Percentiles rank a stretch among this genome's conserved stretches.
Evolutionary conservation across 2,888 invertebrate genomes (phyloP).

Genomic region (Vannuccia rotundouncinata): DNA sequence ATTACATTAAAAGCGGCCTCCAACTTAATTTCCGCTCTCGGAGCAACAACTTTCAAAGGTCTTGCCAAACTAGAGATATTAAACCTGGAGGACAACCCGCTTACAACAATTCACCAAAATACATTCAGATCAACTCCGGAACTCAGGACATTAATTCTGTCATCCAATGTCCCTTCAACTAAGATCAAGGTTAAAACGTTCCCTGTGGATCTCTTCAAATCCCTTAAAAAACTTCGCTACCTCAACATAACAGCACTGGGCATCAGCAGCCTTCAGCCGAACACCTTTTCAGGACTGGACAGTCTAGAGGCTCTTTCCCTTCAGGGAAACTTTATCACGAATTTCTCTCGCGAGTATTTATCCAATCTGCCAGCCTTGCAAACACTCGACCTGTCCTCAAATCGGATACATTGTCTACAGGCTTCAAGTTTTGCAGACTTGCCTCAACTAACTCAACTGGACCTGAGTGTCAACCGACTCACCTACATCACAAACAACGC

Average conservation of each 20-base stretch:
- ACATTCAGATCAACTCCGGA: conserved; percentile 18
- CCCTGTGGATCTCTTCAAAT: not conserved
- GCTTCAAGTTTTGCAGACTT: conserved; percentile 9
- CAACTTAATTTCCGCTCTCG: conserved; percentile 1
- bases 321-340: conserved; percentile 17
- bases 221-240: not conserved
- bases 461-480: conserved; percentile 17
- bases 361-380: conserved; percentile 5
- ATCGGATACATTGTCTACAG: conserved; percentile 28
- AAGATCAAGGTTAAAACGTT: not conserved
- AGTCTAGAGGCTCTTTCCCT: conserved; percentile 32
- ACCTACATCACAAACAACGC: conserved; percentile 24
- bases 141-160: not conserved
- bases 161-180: not conserved
- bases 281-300: conserved; percentile 31
- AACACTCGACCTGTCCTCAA: conserved; percentile 21
- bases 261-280: not conserved
- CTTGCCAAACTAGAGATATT: conserved; percentile 21
- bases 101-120: not conserved
- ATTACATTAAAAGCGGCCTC: not conserved
- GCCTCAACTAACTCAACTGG: conserved; percentile 24
- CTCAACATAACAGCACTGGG: not conserved
- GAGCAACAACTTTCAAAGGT: conserved; percentile 1
- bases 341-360: conserved; percentile 25
- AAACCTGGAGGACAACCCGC: conserved; percentile 13